Conservation (phyloP, 2,113 vertebrate species). For the Pangasianodon hypophthalmus region DNA sequence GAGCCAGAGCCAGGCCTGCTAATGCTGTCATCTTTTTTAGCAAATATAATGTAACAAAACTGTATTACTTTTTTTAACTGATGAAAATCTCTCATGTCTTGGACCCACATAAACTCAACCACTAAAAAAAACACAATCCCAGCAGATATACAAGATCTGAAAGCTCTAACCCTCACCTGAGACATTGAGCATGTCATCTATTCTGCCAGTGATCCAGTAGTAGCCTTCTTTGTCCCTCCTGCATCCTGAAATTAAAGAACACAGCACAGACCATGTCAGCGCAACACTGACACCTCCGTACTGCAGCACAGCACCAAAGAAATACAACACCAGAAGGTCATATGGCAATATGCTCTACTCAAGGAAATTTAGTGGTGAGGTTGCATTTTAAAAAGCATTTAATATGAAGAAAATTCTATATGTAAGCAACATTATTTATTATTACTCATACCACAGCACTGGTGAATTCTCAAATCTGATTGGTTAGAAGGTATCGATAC, state of each 20-base stretch:
- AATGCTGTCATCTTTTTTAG: not conserved
- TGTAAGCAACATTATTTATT: not conserved
- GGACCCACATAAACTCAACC: not conserved
- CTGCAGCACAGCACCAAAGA: not conserved
- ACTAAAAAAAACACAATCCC: not conserved
- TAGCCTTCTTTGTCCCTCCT: constrained; percentile 80
- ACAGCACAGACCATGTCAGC: constrained; percentile 23
- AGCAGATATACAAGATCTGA: not conserved
- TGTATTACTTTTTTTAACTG: not conserved
- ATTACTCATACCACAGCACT: not conserved
- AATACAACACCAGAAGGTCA: constrained; percentile 25
- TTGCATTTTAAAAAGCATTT: not conserved
- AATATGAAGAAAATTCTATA: not conserved
- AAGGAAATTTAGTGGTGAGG: not conserved
- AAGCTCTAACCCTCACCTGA: constrained; percentile 68
- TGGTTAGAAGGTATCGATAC: not conserved
- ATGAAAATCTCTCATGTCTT: not conserved
- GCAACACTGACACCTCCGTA: not conserved
- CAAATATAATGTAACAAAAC: not conserved
- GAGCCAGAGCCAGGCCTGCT: not conserved
- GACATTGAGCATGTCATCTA: constrained; percentile 83
- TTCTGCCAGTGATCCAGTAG: constrained; percentile 83
- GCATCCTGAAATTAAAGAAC: constrained; percentile 69
- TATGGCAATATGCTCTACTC: not conserved
- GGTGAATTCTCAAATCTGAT: not conserved